These are phyloP conservation scores for Anhinga rufa DNA, from an alignment of 2,113 vertebrate genomes.

Conservation along the genomic window DNA sequence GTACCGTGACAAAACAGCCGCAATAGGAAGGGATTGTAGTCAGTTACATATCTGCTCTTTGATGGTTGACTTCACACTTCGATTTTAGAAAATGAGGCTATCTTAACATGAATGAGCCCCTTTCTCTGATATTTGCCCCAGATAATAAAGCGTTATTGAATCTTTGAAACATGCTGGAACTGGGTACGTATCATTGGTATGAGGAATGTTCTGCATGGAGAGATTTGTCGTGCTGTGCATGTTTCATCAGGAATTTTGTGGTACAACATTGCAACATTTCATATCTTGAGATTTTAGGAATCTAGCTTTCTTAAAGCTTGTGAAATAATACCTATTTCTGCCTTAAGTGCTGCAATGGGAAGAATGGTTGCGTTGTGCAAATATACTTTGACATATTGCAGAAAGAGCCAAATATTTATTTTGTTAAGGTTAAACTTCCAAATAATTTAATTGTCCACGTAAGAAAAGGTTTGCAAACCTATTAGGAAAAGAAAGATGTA, in stretches of 20 bases:
- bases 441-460: background rate
- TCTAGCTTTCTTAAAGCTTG: background rate
- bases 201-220: background rate
- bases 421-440: background rate
- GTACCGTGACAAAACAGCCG: background rate
- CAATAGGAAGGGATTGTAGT: background rate
- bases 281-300: background rate
- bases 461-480: background rate
- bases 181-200: background rate
- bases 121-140: background rate
- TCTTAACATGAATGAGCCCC: background rate
- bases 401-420: background rate
- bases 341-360: background rate
- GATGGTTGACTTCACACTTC: background rate
- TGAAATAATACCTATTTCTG: conserved; percentile 34
- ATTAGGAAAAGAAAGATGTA: background rate
- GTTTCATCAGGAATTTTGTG: background rate
- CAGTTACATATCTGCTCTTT: background rate
- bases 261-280: background rate
- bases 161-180: background rate
- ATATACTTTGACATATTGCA: background rate
- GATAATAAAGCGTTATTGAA: background rate
- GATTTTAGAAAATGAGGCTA: background rate
- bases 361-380: conserved; percentile 22
- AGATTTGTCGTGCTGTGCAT: background rate